These are phyloP conservation scores for Paramacrobiotus metropolitanus DNA, from an alignment of 1,140 invertebrate genomes.

Conservation along the genomic window DNA sequence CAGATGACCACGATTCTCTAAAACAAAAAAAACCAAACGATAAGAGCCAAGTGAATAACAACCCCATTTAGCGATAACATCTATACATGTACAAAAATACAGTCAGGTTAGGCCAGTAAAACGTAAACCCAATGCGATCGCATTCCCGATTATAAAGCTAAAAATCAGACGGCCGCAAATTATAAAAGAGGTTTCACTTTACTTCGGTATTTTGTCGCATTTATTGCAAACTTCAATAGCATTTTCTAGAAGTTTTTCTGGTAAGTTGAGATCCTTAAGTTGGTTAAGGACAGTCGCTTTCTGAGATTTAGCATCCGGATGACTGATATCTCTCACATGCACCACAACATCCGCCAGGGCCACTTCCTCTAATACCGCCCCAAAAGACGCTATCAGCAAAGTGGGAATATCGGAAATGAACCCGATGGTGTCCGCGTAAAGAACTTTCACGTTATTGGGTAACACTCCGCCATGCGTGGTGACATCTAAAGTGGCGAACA, in stretches of 20 bases:
- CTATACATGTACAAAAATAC: no score
- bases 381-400: conserved; percentile 53
- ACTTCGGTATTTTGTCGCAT: conserved; percentile 30
- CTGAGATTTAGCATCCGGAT: conserved; percentile 46
- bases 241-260: conserved; percentile 27
- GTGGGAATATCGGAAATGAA: conserved; percentile 71
- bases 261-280: conserved; percentile 32
- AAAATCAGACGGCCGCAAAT: no score
- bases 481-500: conserved; percentile 76
- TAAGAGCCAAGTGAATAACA: no score
- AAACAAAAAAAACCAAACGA: no score
- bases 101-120: no score
- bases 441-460: conserved; percentile 34
- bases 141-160: no score
- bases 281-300: conserved; percentile 42
- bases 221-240: conserved; percentile 63
- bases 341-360: conserved; percentile 20
- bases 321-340: conserved; percentile 40
- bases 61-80: no score
- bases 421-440: conserved; percentile 69
- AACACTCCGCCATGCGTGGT: conserved; percentile 45
- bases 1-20: not conserved
- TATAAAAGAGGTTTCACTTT: no score
- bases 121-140: no score
- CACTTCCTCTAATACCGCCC: conserved; percentile 59